Conservation (phyloP, 2,888 invertebrate species). For the Nomada lathburiana region DNA sequence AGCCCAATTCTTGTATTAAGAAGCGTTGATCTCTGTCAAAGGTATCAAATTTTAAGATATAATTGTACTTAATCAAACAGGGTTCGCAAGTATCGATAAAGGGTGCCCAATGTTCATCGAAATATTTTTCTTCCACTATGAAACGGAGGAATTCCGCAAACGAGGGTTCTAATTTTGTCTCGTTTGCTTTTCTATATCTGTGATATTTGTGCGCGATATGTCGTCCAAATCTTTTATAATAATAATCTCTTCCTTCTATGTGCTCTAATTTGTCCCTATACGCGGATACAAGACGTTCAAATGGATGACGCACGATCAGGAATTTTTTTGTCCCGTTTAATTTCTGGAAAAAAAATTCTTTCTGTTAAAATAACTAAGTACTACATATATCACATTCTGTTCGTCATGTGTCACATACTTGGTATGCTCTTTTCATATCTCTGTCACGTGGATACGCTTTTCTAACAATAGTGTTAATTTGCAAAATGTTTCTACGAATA, state of each 20-base stretch:
- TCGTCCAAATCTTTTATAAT: constrained; percentile 79
- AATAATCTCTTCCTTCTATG: constrained; percentile 78
- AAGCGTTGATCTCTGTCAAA: constrained; percentile 83
- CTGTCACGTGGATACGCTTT: constrained; percentile 73
- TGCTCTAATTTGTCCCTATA: constrained; percentile 85
- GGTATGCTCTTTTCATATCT: constrained; percentile 63
- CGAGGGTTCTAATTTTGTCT: constrained; percentile 76
- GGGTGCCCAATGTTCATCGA: constrained; percentile 85
- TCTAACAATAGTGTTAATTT: constrained; percentile 76
- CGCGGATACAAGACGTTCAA: constrained; percentile 85
- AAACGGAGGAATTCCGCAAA: constrained; percentile 85
- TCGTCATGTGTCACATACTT: constrained; percentile 58
- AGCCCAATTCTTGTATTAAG: constrained; percentile 75
- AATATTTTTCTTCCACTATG: constrained; percentile 79
- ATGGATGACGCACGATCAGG: constrained; percentile 85
- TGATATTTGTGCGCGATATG: constrained; percentile 79
- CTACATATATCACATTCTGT: not conserved
- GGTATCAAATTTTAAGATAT: constrained; percentile 85
- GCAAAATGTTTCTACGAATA: constrained; percentile 67
- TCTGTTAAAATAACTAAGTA: not conserved
- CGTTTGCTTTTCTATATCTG: constrained; percentile 50
- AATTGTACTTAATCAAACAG: constrained; percentile 85
- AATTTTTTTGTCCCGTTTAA: constrained; percentile 73
- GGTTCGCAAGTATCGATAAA: constrained; percentile 84
- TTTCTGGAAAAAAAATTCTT: constrained; percentile 63